Evolutionary conservation across 53 echinoderm and acorn worm genomes (phyloP).

Genomic region (Paelopatides confundens): DNA sequence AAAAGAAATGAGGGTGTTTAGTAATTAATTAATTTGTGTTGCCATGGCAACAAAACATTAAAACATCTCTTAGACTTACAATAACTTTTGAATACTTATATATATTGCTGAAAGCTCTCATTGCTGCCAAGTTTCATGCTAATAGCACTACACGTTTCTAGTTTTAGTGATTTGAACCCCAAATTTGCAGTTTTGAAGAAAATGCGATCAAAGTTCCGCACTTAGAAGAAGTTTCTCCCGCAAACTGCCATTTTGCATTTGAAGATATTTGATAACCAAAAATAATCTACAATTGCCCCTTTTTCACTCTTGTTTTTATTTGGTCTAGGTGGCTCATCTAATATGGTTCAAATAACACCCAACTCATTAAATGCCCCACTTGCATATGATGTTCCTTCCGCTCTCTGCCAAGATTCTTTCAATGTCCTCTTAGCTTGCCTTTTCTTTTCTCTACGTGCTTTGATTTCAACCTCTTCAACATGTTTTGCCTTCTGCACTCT

Average conservation of each 20-base stretch:
- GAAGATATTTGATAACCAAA: no score
- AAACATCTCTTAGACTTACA: no score
- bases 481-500: no score
- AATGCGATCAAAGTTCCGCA: no score
- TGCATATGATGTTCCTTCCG: constrained; percentile 15
- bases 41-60: neutral
- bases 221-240: no score
- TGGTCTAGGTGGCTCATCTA: neutral
- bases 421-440: constrained; percentile 7
- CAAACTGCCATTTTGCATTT: no score
- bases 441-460: neutral
- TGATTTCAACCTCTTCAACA: neutral
- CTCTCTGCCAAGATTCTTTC: neutral
- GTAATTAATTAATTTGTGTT: neutral
- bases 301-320: neutral
- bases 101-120: neutral
- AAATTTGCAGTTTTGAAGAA: no score
- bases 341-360: neutral
- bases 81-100: neutral
- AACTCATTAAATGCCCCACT: no score
- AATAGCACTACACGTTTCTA: no score
- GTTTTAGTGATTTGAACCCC: no score
- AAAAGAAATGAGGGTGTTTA: no score
- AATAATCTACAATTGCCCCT: neutral
- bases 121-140: no score